Percentiles rank a stretch among this genome's conserved stretches.
These are phyloP conservation scores for Lasius fuliginosus DNA, from an alignment of 2,888 invertebrate species.

Conservation along the genomic window DNA sequence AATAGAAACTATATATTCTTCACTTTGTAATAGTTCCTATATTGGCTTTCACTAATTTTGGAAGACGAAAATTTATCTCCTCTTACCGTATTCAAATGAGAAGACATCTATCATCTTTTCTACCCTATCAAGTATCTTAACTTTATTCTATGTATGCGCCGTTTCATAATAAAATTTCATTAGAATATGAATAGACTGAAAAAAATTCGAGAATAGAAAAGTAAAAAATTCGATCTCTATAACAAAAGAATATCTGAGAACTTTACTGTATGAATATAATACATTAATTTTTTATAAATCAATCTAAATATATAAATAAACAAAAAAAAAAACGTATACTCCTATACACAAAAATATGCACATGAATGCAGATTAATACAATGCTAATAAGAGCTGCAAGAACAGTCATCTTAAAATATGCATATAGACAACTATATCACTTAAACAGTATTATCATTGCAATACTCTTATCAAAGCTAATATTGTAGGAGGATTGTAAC, in stretches of 20 bases:
- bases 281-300: background rate
- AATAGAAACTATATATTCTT: background rate
- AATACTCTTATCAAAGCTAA: background rate
- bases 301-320: background rate
- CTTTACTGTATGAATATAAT: background rate
- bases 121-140: background rate
- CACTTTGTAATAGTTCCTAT: background rate
- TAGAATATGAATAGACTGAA: no score
- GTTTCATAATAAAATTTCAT: no score
- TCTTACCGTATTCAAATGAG: background rate
- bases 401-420: slow-evolving; percentile 22
- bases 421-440: background rate
- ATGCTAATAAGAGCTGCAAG: background rate
- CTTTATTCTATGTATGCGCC: no score
- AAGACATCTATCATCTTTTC: background rate
- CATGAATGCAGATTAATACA: background rate
- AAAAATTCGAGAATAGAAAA: no score
- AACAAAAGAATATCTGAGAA: background rate
- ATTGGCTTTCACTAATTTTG: background rate
- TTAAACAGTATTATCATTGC: slow-evolving; percentile 11
- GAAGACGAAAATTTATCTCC: background rate
- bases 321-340: background rate
- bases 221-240: background rate
- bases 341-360: background rate
- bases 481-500: background rate